Evolutionary conservation across 2,888 invertebrate species (phyloP), one percentile per base, ranked within the genome.

Genomic region (Carterocephalus palaemon): DNA sequence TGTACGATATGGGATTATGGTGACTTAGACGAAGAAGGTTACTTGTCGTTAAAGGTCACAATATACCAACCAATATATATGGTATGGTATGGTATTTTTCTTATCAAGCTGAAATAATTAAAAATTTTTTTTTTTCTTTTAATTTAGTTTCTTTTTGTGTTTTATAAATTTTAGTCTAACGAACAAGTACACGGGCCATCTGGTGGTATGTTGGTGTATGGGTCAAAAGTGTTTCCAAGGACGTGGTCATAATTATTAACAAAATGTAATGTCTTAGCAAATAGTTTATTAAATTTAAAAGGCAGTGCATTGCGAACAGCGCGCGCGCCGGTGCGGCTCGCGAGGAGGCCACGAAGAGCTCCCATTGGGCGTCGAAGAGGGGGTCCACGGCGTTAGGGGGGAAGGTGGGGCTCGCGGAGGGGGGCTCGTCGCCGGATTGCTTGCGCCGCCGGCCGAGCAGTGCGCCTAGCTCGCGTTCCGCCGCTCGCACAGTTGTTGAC

Each of bases 381-480:
- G 59, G 47, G 4, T 67, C 62, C 16, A 81, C 59, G 2, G 67
- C 69, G 6, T 55, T 41, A 1, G 73, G 62, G 0, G 62, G 59
- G 46, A 75, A 65, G 4, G 46, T 42, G n/a, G 43, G 16, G 1
- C 40, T 17, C 2, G 43, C 26, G 19, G 4, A 17, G 8, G 8
- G 33, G 34, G 22, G 23, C 2, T 26, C 46, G 13, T 17, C 10
- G n/a, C 28, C n/a, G 3, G 28, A 8, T 2, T 65, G 69, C 34
- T 68, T 68, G 19, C 75, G 70, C 26, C 62, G 64, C 2, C 69
- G 68, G 1, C 65, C 60, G 42, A 80, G 58, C 15, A 67, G 48
- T 1, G 74, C 80, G 23, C 60, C 60, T 48, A 83, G 60, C 57
- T 79, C 76, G 2, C 78, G 71, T 52, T 76, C 77, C 0, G 83